Base-by-base conservation (phyloP, 2,113 vertebrate genomes). In the Salvelinus sp. region DNA sequence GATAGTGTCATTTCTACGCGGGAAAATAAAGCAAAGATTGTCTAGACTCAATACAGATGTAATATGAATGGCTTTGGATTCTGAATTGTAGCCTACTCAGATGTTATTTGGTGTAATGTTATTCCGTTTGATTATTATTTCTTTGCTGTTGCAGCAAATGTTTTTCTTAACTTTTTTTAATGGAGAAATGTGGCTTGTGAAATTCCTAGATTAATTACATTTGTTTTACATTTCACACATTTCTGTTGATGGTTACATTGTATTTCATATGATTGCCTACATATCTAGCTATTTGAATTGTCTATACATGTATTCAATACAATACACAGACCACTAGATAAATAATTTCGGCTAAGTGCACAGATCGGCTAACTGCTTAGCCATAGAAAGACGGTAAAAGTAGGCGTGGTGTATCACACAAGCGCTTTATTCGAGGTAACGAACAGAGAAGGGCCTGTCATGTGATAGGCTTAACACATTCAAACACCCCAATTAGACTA, bases 391-490 rank as follows among this genome's bases (percentile, higher is more conserved):
- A 44, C 38, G 38, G 38, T 44, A 44, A 44, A 44, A 9, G 6
- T 38, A 38, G 38, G 38, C 18, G 10, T 57, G 3, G 12, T 57
- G 13, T 57, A 5, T 57, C 16, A 25, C 22, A 1, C 22, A 12
- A 63, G 7, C 25, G 9, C 18, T 63, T 23, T 63, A 63, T 63
- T 63, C 60, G 1, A 3, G 23, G 22, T 60, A 78, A 16, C 27
- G 69, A 47, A 2, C 25, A 74, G 12, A 27, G 7, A 48, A 1
- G 23, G 9, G 22, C 16, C 54, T 72, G 78, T 78, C 87, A 90
- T 82, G 87, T 82, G 81, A 77, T 73, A 33, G 6, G 33, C 33
- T 6, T 33, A 33, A 33, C 33, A 33, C 30, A 33, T 6, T 33
- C 30, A 33, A 33, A 6, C 30, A 33, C 33, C 6, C 33, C 33